phyloP scores from a whole-genome alignment of 2,888 invertebrate genomes.

The Pharmacophagus antenor region DNA sequence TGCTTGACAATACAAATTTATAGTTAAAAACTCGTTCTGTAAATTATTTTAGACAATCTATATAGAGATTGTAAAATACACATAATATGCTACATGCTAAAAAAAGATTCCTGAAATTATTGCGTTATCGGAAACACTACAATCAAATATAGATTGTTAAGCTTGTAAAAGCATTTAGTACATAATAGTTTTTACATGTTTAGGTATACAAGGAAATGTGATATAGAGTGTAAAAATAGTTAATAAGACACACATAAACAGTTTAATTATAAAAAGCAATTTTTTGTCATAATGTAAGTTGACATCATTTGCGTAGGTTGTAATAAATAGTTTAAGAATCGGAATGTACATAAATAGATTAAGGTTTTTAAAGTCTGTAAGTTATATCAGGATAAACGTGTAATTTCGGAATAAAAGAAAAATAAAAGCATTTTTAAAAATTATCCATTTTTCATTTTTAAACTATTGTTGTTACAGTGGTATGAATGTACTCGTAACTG shows the following conservation, averaged over 20 bases:
- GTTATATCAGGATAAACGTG: conserved; percentile 60
- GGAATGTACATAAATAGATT: conserved; percentile 71
- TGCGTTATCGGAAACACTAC: conserved; percentile 14
- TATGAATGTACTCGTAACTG: too few relatives aligned
- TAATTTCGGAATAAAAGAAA: conserved; percentile 70
- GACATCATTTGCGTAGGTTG: conserved; percentile 48
- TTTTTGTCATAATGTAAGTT: conserved; percentile 55
- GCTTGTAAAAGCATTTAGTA: conserved; percentile 29
- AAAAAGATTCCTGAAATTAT: conserved; percentile 16
- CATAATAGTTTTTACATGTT: conserved; percentile 38
- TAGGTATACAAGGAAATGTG: conserved; percentile 77
- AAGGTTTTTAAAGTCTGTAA: conserved; percentile 80
- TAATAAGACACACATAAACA: conserved; percentile 64
- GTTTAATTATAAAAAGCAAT: conserved; percentile 51
- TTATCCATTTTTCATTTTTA: conserved; percentile 34
- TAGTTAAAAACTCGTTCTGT: conserved; percentile 35
- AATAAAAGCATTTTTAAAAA: conserved; percentile 77
- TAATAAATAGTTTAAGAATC: conserved; percentile 59
- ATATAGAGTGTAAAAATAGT: conserved; percentile 78
- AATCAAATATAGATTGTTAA: conserved; percentile 4
- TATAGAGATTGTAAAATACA: conserved; percentile 8
- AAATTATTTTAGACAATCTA: conserved; percentile 12
- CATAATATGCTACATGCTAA: conserved; percentile 7
- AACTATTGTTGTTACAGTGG: too few relatives aligned
- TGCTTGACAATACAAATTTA: conserved; percentile 78